Evolutionary conservation across 2,888 invertebrate species (phyloP).

Genomic region (Lepidonotus clava): DNA sequence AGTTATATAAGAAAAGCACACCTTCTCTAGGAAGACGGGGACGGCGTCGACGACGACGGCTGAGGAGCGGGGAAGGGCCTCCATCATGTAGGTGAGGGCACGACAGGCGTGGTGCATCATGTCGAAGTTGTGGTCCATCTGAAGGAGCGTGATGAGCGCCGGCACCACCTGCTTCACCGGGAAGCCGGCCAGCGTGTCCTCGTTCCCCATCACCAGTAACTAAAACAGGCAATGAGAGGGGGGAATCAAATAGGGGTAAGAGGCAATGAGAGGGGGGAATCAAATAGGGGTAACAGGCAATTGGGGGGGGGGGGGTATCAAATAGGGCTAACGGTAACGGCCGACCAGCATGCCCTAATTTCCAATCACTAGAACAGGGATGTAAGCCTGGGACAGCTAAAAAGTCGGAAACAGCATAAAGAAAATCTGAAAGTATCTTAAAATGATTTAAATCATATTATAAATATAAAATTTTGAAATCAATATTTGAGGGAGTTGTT

Average conservation of each 20-base stretch:
- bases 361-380: too few relatives aligned
- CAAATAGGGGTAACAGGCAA: not conserved
- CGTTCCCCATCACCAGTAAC: slow-evolving; percentile 98
- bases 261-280: not conserved
- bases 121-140: slow-evolving; percentile 99
- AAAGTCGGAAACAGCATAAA: too few relatives aligned
- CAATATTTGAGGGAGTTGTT: too few relatives aligned
- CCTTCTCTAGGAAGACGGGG: slow-evolving; percentile 95
- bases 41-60: slow-evolving; percentile 96
- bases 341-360: too few relatives aligned
- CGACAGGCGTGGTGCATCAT: slow-evolving; percentile 99
- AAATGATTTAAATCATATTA: too few relatives aligned
- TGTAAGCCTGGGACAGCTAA: too few relatives aligned
- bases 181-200: slow-evolving; percentile 98
- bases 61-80: slow-evolving; percentile 97
- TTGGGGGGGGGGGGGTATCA: not conserved
- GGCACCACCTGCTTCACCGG: slow-evolving; percentile 99
- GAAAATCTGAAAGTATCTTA: too few relatives aligned
- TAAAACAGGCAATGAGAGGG: slow-evolving; percentile 65
- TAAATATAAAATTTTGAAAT: too few relatives aligned
- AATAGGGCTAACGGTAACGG: too few relatives aligned
- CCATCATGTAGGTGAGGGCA: slow-evolving; percentile 99
- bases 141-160: slow-evolving; percentile 93
- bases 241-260: not conserved
- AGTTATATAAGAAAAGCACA: too few relatives aligned